Percentiles rank a stretch among this genome's conserved stretches.
phyloP scores from a whole-genome alignment of 2,113 vertebrate genomes.

The Catharus fuscescens region DNA sequence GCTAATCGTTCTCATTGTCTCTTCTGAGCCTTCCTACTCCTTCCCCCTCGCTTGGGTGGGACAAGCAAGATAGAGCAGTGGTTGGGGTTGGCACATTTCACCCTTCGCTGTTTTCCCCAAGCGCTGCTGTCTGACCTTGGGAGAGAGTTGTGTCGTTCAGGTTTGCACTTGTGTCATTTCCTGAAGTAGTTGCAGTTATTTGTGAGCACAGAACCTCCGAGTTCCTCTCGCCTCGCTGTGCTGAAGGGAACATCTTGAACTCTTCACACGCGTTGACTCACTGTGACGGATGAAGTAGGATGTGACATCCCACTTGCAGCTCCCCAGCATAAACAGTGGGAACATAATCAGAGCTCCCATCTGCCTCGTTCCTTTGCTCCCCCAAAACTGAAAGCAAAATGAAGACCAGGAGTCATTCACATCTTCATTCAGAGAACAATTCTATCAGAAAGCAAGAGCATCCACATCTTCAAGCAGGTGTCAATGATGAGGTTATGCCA shows the following conservation, averaged over 20 bases:
- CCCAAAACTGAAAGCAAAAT: constrained; percentile 28
- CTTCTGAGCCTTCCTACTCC: not conserved
- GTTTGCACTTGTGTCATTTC: not conserved
- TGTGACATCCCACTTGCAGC: constrained; percentile 59
- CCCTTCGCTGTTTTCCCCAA: not conserved
- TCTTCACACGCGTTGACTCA: constrained; percentile 44
- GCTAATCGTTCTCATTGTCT: not conserved
- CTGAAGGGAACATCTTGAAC: constrained; percentile 68
- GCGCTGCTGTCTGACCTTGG: not conserved
- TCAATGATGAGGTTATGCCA: not conserved
- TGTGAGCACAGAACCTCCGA: not conserved
- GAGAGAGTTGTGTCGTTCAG: not conserved
- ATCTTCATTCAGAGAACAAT: constrained; percentile 12
- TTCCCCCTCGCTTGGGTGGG: not conserved
- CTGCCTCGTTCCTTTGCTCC: not conserved
- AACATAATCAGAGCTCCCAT: constrained; percentile 55
- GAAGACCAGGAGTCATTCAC: constrained; percentile 3
- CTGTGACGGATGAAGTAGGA: constrained; percentile 53
- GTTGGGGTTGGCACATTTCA: not conserved
- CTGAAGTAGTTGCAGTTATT: constrained; percentile 28
- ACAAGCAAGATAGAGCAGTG: not conserved
- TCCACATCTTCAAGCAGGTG: constrained; percentile 7
- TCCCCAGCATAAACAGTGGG: constrained; percentile 60
- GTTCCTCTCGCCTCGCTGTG: not conserved
- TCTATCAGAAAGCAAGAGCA: not conserved